These are phyloP conservation scores for Threskiornis aethiopicus DNA, from an alignment of 2,797 vertebrate species.

Conservation along the genomic window DNA sequence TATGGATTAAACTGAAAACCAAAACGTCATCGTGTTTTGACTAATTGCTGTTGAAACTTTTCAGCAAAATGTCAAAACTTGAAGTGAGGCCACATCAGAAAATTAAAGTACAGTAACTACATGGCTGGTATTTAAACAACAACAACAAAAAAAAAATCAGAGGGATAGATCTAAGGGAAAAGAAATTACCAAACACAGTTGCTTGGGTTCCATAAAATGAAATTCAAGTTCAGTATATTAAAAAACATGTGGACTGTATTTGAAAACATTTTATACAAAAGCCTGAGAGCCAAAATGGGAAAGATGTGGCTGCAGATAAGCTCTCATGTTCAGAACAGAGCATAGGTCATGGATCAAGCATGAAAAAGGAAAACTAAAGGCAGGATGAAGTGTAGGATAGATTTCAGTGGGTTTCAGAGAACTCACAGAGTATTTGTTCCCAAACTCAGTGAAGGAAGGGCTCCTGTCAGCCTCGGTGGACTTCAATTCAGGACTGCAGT, in stretches of 20 bases:
- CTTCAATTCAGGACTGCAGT: not conserved
- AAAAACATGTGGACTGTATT: slow-evolving; percentile 22
- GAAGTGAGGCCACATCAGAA: slow-evolving; percentile 2
- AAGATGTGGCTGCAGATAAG: slow-evolving; percentile 31
- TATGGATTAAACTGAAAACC: slow-evolving; percentile 52
- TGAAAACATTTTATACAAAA: slow-evolving; percentile 1
- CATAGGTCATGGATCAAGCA: not conserved
- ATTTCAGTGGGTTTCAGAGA: not conserved
- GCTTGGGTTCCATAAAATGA: slow-evolving; percentile 1
- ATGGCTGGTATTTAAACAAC: not conserved
- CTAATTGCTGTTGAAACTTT: slow-evolving; percentile 62
- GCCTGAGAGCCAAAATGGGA: not conserved
- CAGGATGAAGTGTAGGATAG: not conserved
- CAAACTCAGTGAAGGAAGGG: not conserved
- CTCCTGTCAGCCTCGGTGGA: not conserved
- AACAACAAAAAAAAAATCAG: not conserved
- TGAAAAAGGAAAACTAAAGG: not conserved
- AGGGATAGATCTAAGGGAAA: not conserved
- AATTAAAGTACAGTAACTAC: not conserved
- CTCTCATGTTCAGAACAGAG: not conserved
- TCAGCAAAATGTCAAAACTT: slow-evolving; percentile 52
- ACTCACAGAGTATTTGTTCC: not conserved
- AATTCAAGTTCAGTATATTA: slow-evolving; percentile 6
- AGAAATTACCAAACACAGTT: not conserved
- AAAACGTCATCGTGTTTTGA: slow-evolving; percentile 15